Conservation (phyloP, 1,140 invertebrate genomes). For the Drosophila suzukii region DNA sequence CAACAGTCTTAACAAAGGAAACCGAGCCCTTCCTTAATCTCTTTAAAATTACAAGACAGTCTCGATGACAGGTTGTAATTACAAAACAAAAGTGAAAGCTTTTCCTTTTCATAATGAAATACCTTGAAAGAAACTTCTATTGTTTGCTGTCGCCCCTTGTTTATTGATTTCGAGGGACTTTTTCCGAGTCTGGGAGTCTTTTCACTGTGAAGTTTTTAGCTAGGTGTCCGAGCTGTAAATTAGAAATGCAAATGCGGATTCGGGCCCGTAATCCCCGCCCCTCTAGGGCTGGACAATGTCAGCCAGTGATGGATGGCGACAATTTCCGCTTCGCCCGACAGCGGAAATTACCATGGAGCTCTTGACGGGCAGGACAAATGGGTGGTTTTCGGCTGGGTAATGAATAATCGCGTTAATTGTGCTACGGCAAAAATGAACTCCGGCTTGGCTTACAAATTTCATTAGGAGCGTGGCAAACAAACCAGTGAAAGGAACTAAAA, state of each 20-base stretch:
- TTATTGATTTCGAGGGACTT: conserved; percentile 8
- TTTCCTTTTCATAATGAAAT: background rate
- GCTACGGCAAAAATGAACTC: conserved; percentile 29
- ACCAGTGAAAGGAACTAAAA: conserved; percentile 9
- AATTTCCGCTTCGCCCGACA: conserved; percentile 35
- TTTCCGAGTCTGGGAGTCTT: background rate
- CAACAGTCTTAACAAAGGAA: background rate
- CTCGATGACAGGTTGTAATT: background rate
- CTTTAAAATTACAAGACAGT: background rate
- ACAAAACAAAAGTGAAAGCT: background rate
- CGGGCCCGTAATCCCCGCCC: conserved; percentile 15
- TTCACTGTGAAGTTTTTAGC: conserved; percentile 4
- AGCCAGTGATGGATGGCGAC: conserved; percentile 46
- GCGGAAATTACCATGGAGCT: conserved; percentile 49
- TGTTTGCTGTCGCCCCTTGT: background rate
- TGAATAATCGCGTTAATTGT: conserved; percentile 64
- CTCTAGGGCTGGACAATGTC: conserved; percentile 9
- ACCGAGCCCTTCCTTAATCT: background rate
- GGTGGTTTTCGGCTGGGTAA: background rate
- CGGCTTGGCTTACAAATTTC: conserved; percentile 53
- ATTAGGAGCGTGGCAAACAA: conserved; percentile 38
- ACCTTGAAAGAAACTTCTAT: background rate
- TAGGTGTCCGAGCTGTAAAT: conserved; percentile 24
- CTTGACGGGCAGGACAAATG: background rate
- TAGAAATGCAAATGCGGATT: conserved; percentile 31